These are phyloP conservation scores for Chionis minor DNA, from an alignment of 2,113 vertebrate species.

Conservation along the genomic window DNA sequence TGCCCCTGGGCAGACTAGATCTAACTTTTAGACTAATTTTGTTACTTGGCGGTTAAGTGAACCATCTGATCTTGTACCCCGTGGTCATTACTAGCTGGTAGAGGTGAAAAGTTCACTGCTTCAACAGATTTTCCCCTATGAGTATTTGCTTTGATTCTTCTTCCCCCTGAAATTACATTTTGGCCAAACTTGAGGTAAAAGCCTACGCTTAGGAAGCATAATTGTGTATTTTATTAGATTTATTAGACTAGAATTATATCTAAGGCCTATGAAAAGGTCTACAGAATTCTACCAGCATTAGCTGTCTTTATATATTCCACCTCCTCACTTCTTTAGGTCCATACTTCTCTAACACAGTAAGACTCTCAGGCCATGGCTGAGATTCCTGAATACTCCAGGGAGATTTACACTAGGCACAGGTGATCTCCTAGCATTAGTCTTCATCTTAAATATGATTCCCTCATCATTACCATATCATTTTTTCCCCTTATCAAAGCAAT, in stretches of 20 bases:
- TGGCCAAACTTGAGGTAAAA: background rate
- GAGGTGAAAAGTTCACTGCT: slow-evolving; percentile 60
- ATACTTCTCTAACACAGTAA: background rate
- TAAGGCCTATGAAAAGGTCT: background rate
- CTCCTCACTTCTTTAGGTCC: background rate
- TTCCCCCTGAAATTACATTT: background rate
- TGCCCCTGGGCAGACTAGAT: slow-evolving; percentile 39
- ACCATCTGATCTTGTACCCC: slow-evolving; percentile 39
- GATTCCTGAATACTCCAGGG: background rate
- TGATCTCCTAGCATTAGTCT: background rate
- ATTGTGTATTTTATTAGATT: background rate
- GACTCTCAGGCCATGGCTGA: background rate
- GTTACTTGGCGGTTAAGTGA: background rate
- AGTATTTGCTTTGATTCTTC: slow-evolving; percentile 10
- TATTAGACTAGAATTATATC: background rate
- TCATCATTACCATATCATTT: background rate
- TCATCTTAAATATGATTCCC: background rate
- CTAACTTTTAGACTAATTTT: slow-evolving; percentile 60
- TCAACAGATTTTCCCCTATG: background rate
- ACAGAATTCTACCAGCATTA: background rate
- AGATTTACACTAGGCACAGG: background rate
- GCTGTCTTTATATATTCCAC: background rate
- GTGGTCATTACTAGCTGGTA: slow-evolving; percentile 17
- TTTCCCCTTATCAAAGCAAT: background rate
- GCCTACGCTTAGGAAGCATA: background rate